phyloP scores from a whole-genome alignment of 2,797 vertebrate genomes.

The Acridotheres tristis region DNA sequence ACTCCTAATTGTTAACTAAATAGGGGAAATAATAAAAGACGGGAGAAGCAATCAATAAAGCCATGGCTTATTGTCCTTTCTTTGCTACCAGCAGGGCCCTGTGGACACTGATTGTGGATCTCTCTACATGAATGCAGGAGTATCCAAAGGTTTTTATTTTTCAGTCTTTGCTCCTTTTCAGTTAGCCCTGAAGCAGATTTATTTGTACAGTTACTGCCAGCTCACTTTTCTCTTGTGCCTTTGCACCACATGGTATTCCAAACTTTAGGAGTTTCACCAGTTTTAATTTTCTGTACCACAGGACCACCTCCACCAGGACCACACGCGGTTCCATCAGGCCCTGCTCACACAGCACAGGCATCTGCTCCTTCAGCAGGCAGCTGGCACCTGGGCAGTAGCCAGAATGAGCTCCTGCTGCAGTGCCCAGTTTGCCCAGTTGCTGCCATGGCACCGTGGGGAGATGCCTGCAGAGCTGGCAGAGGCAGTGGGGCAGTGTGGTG shows the following conservation, averaged over 20 bases:
- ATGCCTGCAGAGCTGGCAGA: not conserved
- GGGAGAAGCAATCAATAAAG: not conserved
- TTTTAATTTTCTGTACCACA: not conserved
- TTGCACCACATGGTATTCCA: not conserved
- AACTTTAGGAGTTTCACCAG: not conserved
- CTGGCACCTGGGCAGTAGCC: not conserved
- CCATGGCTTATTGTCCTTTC: not conserved
- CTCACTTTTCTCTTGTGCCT: not conserved
- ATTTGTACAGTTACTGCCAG: not conserved
- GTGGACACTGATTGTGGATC: not conserved
- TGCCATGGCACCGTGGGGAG: not conserved
- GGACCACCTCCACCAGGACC: not conserved
- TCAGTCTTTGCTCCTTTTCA: not conserved
- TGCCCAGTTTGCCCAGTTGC: not conserved
- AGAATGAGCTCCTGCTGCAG: not conserved
- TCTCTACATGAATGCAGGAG: not conserved
- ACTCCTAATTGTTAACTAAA: not conserved
- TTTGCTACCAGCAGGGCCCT: not conserved
- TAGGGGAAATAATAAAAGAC: not conserved
- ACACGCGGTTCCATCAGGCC: rapidly evolving
- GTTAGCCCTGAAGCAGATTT: not conserved
- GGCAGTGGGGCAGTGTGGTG: not conserved
- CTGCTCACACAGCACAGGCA: not conserved
- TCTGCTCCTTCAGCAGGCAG: not conserved
- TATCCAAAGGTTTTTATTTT: not conserved